Percentiles rank a stretch among this genome's conserved stretches.
phyloP scores from a whole-genome alignment of 2,113 vertebrate species.

The Oncorhynchus clarkii region DNA sequence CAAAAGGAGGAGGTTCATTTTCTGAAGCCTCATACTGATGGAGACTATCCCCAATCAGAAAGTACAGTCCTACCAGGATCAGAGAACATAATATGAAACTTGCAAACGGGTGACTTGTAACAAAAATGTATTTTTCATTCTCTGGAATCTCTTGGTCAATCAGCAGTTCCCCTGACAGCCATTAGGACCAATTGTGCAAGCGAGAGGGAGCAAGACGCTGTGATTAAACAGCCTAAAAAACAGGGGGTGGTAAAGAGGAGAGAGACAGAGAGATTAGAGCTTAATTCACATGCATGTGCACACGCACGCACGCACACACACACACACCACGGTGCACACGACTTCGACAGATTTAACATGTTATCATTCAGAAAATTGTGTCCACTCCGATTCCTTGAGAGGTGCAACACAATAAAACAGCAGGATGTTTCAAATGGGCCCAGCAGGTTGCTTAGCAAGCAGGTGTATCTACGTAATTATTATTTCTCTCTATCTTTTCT shows the following conservation, averaged over 20 bases:
- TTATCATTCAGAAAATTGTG: background rate
- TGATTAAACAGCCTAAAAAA: background rate
- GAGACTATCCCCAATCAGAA: too few species aligned
- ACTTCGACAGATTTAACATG: background rate
- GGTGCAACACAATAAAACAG: too few species aligned
- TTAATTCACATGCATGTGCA: background rate
- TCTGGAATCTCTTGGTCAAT: conserved; percentile 18
- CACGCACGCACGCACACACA: too few species aligned
- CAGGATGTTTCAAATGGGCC: conserved; percentile 1
- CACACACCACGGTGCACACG: background rate
- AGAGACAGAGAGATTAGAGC: background rate
- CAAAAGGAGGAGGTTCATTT: too few species aligned
- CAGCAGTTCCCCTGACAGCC: conserved; percentile 14
- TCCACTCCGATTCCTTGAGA: background rate
- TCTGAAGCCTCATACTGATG: too few species aligned
- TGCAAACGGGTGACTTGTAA: conserved; percentile 11
- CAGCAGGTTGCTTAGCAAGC: too few species aligned
- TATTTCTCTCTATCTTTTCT: too few species aligned
- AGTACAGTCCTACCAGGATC: background rate
- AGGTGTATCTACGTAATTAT: too few species aligned
- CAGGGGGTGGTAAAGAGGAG: background rate
- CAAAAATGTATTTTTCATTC: background rate
- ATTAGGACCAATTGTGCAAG: conserved; percentile 31
- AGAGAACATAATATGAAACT: background rate
- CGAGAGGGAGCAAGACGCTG: background rate